Evolutionary conservation across 2,888 invertebrate genomes (phyloP), one percentile per base, ranked within the genome.

Genomic region (Leucophenga montana): DNA sequence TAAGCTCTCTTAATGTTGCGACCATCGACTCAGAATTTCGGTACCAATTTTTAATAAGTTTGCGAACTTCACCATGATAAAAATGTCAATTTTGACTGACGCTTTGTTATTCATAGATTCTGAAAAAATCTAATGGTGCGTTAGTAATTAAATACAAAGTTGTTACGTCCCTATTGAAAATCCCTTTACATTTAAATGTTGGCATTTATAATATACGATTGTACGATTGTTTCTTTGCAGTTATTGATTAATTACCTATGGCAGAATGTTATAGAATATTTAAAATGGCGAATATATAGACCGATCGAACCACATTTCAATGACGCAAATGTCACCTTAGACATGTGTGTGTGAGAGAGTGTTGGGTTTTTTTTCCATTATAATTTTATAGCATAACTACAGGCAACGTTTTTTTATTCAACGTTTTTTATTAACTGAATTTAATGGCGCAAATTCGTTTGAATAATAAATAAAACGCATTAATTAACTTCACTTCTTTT

Each of bases 401-500:
- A 59, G 33, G 59, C 59, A 16, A 16, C 3, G 39, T 39, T 39
- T 39, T 39, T 8, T 39, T n/a, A n/a, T n/a, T n/a, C n/a, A n/a
- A n/a, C n/a, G n/a, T n/a, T n/a, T 54, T 48, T 48, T 50, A 78
- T 82, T 80, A 76, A 75, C 73, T 68, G 73, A 70, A 75, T 69
- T 73, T 72, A 50, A 59, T 65, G 33, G 16, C 66, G 67, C 50
- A 59, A 62, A 50, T 39, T 54, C 57, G 27, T 75, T 73, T 73
- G 69, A 69, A 72, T 75, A 77, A 59, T 16, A 65, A 65, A 61
- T 64, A 68, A 70, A 70, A 75, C 70, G 80, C 77, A 82, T 80
- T 80, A 79, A 82, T 81, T 81, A 78, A 67, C 67, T 76, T 79
- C 75, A 67, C 3, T 27, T 46, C 18, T 53, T n/a, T 65, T 66